Evolutionary conservation across 2,113 vertebrate species (phyloP), one percentile per base, ranked within the genome.

Genomic region (Hystrix brachyura): DNA sequence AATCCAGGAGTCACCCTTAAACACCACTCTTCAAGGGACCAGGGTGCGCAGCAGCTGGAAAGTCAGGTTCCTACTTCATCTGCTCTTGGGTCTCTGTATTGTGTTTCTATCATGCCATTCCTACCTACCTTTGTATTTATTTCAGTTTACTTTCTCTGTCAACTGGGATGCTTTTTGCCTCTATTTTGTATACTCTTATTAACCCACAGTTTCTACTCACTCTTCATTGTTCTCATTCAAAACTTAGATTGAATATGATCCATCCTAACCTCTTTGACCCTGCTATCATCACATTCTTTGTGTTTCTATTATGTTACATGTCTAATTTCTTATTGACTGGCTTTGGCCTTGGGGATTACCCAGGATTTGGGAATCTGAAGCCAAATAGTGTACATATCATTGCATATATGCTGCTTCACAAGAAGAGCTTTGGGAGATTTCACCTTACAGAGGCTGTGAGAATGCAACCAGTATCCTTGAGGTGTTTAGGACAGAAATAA

Each of bases 171-270:
- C 11, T 38, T 38, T 51, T 34, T 72, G 25, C 4, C 7, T 59
- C 34, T 79, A 38, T 27, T 69, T 79, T 25, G 11, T 87, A 89
- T 7, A 64, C 34, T 78, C 11, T 78, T 94, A 91, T 90, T 69
- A 88, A n/a, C n/a, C 17, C 8, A n/a, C 32, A 0, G 6, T 32
- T 72, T 83, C 27, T 74, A 9, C 23, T 76, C 72, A 94, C 8
- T 82, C 4, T 85, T 3, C 4, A 62, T n/a, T 80, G 32, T 59
- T 83, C 12, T 57, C 38, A 71, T 43, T 69, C 32, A 69, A 59
- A 92, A 88, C 83, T 82, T 46, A 34, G 27, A 86, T 2, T 72
- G 82, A 87, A 64, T 15, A 78, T 79, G 25, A 76, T 57, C 7
- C 62, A 80, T 81, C 60, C 46, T 7, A 23, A 25, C 4, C 60